Evolutionary conservation across 2,797 vertebrate species (phyloP), one percentile per base, ranked within the genome.

Genomic region (Sebastolobus altivelis): DNA sequence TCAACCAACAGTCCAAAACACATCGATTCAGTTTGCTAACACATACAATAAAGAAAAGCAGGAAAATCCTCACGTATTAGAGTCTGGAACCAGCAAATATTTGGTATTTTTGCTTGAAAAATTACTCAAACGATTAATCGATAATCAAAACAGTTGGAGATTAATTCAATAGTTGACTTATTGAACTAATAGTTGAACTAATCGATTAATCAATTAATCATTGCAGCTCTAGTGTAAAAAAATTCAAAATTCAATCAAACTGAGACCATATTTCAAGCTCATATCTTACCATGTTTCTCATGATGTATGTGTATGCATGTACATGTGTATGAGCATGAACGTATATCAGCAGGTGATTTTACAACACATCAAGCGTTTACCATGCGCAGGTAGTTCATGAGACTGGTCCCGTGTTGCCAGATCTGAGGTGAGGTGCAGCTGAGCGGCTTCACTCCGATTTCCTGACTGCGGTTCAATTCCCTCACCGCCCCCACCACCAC

Each of bases 331-430:
- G 25, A 80, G 29, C 38, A 61, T 31, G 25, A 10, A n/a, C 20
- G 20, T 54, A 22, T n/a, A 16, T 54, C 20, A 71, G 58, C 9
- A 49, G 61, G 27, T 46, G 55, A 84, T 80, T 76, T 40, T 31
- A 56, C 25, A 54, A 49, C 31, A 69, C 49, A 60, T 56, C 31
- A 38, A 65, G 61, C 90, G 89, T 75, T 90, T 94, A 98, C 97
- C 97, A 98, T 98, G 81, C 98, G 97, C 83, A 98, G 95, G 93
- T 98, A 98, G 95, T 99, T 99, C 97, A 98, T 98, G 38, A 99
- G 97, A 87, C 97, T 98, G 92, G 98, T 98, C 71, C 98, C 98
- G 0, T 98, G 98, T 79, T 97, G 97, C 98, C 98, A 99, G 94
- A 99, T 98, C 93, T 97, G 96, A 69, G 97, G 95, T 0, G 97